phyloP scores from a whole-genome alignment of 2,797 vertebrate species.

The Coracias cyanogaster region DNA sequence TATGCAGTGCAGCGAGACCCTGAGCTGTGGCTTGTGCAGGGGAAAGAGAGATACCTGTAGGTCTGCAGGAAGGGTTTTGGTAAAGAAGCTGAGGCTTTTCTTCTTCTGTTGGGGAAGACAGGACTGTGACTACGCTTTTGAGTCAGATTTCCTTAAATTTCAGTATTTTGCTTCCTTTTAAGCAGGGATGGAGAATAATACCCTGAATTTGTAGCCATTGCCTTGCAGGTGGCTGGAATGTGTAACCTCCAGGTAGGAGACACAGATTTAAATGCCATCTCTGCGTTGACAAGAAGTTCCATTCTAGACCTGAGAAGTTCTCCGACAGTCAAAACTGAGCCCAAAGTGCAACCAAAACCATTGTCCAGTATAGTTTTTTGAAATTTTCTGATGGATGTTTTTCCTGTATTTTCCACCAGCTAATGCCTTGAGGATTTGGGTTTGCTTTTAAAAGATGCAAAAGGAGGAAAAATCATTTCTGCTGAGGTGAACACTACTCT shows the following conservation, averaged over 20 bases:
- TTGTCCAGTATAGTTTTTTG: fast-evolving
- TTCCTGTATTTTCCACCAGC: background rate
- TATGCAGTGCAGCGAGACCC: background rate
- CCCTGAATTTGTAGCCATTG: background rate
- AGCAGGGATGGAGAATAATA: background rate
- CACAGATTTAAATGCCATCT: background rate
- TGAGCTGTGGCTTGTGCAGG: fast-evolving
- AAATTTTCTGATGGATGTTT: fast-evolving
- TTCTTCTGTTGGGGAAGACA: background rate
- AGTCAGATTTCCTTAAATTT: background rate
- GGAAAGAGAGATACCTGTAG: background rate
- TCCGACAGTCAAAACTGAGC: background rate
- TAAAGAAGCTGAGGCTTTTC: background rate
- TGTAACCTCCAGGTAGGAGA: background rate
- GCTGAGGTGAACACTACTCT: background rate
- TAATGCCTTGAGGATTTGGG: background rate
- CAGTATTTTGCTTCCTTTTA: background rate
- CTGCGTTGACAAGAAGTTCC: background rate
- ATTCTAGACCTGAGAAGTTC: background rate
- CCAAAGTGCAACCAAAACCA: background rate
- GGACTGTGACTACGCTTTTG: background rate
- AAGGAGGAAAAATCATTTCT: background rate
- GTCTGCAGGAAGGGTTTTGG: background rate
- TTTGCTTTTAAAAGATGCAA: background rate
- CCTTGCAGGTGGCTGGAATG: background rate